Evolutionary conservation across 2,113 vertebrate genomes (phyloP).

Genomic region (Cinclus cinclus): DNA sequence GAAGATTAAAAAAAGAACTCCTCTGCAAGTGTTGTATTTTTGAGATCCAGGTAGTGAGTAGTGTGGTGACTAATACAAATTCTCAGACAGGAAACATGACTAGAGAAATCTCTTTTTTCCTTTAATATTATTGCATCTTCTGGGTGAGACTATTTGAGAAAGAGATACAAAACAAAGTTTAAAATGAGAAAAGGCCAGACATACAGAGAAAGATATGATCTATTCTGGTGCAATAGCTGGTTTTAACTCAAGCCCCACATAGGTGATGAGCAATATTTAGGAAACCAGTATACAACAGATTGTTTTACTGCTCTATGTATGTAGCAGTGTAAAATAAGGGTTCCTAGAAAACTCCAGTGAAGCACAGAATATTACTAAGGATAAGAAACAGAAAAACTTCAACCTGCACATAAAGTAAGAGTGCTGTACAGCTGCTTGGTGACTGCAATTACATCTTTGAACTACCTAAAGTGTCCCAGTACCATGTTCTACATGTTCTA

Average conservation of each 20-base stretch:
- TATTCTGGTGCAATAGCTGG: neutral
- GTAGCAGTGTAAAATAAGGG: neutral
- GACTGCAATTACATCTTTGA: neutral
- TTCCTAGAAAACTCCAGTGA: neutral
- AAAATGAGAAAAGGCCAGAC: neutral
- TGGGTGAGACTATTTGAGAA: neutral
- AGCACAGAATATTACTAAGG: neutral
- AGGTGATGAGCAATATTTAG: neutral
- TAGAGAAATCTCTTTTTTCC: neutral
- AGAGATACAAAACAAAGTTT: neutral
- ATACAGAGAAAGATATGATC: neutral
- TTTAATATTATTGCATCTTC: neutral
- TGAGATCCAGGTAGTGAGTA: neutral
- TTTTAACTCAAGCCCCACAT: neutral
- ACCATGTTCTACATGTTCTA: neutral
- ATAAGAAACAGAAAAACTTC: neutral
- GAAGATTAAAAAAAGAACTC: neutral
- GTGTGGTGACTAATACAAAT: neutral
- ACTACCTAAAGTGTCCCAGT: neutral
- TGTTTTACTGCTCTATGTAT: neutral
- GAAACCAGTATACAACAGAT: neutral
- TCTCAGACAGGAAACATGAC: neutral
- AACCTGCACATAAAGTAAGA: neutral
- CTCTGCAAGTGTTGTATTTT: neutral
- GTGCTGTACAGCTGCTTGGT: neutral